A percentile compares a stretch with the other conserved stretches of the same genome.
Conservation (phyloP, 1,140 invertebrate species). For the Drosophila sucinea region DNA sequence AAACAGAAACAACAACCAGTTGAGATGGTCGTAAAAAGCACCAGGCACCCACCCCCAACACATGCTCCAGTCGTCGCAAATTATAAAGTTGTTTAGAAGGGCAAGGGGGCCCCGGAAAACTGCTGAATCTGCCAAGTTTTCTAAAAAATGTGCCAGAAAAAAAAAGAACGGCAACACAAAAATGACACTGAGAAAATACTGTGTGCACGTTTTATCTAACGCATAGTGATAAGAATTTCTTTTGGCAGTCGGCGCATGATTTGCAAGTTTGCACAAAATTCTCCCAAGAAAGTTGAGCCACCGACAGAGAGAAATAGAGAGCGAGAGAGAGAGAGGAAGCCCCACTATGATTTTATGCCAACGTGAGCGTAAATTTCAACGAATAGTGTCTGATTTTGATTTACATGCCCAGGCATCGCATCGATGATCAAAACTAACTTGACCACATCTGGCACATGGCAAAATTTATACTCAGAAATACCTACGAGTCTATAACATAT, state of each 20-base stretch:
- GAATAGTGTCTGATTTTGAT: slow-evolving; percentile 7
- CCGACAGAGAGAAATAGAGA: slow-evolving; percentile 22
- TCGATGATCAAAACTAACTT: slow-evolving; percentile 2
- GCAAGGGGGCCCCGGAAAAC: slow-evolving; percentile 45
- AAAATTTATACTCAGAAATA: not conserved
- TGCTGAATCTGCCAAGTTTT: slow-evolving; percentile 67
- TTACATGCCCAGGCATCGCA: not conserved
- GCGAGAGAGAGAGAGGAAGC: not conserved
- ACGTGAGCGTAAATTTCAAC: slow-evolving; percentile 48
- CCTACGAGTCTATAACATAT: not conserved
- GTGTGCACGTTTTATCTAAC: slow-evolving; percentile 74
- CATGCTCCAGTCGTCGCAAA: slow-evolving; percentile 65
- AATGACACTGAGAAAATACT: slow-evolving; percentile 27
- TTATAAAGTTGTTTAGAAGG: slow-evolving; percentile 71
- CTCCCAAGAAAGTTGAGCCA: not conserved
- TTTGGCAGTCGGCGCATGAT: slow-evolving; percentile 76
- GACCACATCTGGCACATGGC: slow-evolving; percentile 9
- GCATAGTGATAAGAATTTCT: slow-evolving; percentile 75
- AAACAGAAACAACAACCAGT: slow-evolving; percentile 51
- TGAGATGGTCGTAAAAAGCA: slow-evolving; percentile 75
- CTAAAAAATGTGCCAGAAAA: slow-evolving; percentile 49
- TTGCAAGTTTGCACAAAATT: slow-evolving; percentile 77
- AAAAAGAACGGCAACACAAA: slow-evolving; percentile 9
- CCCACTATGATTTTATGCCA: slow-evolving; percentile 49
- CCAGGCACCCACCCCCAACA: slow-evolving; percentile 52